These are phyloP conservation scores for Drosophila vallismaia DNA, from an alignment of 2,888 invertebrate genomes.

Conservation along the genomic window DNA sequence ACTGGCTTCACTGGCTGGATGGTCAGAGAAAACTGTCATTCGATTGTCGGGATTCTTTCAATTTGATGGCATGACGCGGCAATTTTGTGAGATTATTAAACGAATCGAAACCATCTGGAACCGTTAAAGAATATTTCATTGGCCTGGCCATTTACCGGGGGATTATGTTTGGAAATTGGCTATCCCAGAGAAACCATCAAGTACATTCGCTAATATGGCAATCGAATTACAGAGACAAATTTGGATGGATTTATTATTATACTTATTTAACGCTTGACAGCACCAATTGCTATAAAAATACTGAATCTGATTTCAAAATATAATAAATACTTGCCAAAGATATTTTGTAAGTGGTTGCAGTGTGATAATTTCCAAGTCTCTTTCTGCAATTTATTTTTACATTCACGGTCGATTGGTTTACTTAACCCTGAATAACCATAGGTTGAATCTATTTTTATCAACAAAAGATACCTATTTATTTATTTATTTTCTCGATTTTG, in stretches of 20 bases:
- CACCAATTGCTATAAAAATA: neutral
- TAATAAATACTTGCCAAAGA: neutral
- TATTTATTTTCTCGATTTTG: constrained; percentile 19
- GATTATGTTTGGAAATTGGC: constrained; percentile 40
- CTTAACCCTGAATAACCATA: constrained; percentile 53
- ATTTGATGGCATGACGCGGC: constrained; percentile 66
- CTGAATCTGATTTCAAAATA: neutral
- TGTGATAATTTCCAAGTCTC: neutral
- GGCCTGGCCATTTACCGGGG: constrained; percentile 18
- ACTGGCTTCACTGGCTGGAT: neutral
- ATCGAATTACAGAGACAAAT: constrained; percentile 6
- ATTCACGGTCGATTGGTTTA: constrained; percentile 39
- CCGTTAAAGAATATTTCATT: constrained; percentile 36
- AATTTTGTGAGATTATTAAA: constrained; percentile 41
- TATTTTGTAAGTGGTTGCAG: neutral
- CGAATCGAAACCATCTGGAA: constrained; percentile 13
- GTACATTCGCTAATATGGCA: neutral
- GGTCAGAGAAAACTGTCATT: constrained; percentile 25
- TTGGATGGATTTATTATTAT: constrained; percentile 10
- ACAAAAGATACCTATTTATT: constrained; percentile 9
- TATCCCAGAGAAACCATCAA: constrained; percentile 1
- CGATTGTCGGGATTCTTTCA: constrained; percentile 29
- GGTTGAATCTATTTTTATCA: constrained; percentile 47
- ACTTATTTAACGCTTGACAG: neutral
- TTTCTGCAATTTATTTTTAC: constrained; percentile 8